phyloP scores from a whole-genome alignment of 2,797 vertebrate genomes.

The Spinus olivaceus region DNA sequence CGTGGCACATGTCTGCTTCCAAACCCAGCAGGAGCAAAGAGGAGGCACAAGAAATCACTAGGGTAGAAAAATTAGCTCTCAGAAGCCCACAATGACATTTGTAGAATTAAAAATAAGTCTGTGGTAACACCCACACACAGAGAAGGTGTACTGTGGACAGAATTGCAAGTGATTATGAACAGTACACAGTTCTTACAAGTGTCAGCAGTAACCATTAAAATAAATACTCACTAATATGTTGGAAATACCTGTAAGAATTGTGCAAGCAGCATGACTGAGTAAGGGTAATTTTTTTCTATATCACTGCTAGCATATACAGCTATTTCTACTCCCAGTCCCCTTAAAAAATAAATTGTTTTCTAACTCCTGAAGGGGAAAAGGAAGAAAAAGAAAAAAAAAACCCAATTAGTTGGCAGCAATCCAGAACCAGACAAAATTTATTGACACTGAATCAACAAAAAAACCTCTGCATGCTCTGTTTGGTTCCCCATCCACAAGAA shows the following conservation, averaged over 20 bases:
- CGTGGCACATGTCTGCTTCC: background rate
- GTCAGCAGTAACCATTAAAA: background rate
- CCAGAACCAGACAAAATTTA: background rate
- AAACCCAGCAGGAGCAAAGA: background rate
- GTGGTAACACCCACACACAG: background rate
- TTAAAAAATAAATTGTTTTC: background rate
- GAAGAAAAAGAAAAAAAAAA: background rate
- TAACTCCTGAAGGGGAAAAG: background rate
- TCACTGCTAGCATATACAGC: background rate
- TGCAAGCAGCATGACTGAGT: background rate
- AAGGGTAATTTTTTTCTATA: background rate
- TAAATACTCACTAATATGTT: background rate
- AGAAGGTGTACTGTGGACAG: background rate
- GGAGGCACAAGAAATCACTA: background rate
- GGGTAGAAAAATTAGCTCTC: background rate
- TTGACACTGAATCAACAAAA: background rate
- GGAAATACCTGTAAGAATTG: background rate
- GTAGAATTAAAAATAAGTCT: background rate
- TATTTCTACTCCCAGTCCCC: background rate
- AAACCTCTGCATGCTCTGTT: background rate
- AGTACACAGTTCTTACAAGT: background rate
- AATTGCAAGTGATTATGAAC: background rate
- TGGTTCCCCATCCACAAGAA: background rate
- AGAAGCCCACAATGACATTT: conserved; percentile 14
- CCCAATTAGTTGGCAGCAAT: background rate